Evolutionary conservation across 2,888 invertebrate genomes (phyloP).

Genomic region (Calephelis perditalis): DNA sequence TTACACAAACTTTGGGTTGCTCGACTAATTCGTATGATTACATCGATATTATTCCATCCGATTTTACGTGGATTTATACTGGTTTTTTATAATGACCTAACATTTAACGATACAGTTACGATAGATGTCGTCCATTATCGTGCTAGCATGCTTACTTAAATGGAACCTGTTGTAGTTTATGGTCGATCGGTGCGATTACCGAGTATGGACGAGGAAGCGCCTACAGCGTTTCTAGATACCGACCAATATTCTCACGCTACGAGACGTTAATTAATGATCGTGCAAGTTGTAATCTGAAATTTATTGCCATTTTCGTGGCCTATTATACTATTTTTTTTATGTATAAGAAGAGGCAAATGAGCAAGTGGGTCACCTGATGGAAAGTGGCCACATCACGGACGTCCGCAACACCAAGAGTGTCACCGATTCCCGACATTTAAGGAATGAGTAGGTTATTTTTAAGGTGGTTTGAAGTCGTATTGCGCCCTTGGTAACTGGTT

Average conservation of each 20-base stretch:
- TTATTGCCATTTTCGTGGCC: slow-evolving; percentile 23
- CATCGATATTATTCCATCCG: too few relatives aligned
- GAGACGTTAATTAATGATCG: slow-evolving; percentile 22
- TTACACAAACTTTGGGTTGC: too few relatives aligned
- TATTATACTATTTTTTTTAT: neutral
- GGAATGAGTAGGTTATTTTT: too few relatives aligned
- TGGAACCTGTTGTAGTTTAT: slow-evolving; percentile 10
- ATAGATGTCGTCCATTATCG: slow-evolving; percentile 3
- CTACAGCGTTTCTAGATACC: slow-evolving; percentile 22
- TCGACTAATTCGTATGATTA: too few relatives aligned
- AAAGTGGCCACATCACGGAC: too few relatives aligned
- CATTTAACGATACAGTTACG: neutral
- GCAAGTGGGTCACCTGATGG: too few relatives aligned
- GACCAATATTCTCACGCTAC: slow-evolving; percentile 32
- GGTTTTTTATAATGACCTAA: neutral
- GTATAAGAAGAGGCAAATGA: too few relatives aligned
- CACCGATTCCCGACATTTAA: too few relatives aligned
- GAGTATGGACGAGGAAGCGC: slow-evolving; percentile 18
- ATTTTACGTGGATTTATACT: neutral
- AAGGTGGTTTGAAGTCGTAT: too few relatives aligned
- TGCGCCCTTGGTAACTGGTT: too few relatives aligned
- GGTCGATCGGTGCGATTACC: slow-evolving; percentile 5
- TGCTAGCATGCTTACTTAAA: neutral
- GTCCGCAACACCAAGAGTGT: too few relatives aligned
- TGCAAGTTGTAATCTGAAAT: slow-evolving; percentile 22